These are phyloP conservation scores for Sclerodermus sp. DNA, from an alignment of 2,888 invertebrate species.

Conservation along the genomic window DNA sequence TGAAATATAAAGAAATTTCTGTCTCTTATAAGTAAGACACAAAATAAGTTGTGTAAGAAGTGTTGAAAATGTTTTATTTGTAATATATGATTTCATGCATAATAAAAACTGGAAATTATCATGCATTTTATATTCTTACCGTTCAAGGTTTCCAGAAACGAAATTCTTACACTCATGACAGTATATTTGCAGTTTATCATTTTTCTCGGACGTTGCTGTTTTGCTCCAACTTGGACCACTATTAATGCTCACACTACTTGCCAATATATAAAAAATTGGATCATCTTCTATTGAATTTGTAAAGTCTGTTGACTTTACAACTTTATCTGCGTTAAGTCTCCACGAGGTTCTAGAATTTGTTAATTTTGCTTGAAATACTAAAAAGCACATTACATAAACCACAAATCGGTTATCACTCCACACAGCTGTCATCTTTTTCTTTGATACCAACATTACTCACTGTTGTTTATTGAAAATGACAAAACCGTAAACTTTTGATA, in stretches of 20 bases:
- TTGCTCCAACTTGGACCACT: slow-evolving; percentile 52
- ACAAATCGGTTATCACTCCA: slow-evolving; percentile 39
- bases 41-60: too few relatives aligned
- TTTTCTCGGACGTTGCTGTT: slow-evolving; percentile 38
- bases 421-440: slow-evolving; percentile 23
- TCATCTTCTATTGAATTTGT: slow-evolving; percentile 62
- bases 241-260: slow-evolving; percentile 64
- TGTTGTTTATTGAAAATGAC: too few relatives aligned
- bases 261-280: slow-evolving; percentile 74
- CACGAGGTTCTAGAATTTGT: slow-evolving; percentile 85
- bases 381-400: slow-evolving; percentile 48
- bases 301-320: slow-evolving; percentile 65
- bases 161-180: slow-evolving; percentile 49
- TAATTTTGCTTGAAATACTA: slow-evolving; percentile 53
- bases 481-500: too few relatives aligned
- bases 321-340: slow-evolving; percentile 78
- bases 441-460: too few relatives aligned
- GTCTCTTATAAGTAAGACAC: too few relatives aligned
- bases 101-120: not conserved
- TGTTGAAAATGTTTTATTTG: too few relatives aligned
- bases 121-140: not conserved
- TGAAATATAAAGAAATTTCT: too few relatives aligned
- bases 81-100: not conserved
- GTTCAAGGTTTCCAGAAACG: slow-evolving; percentile 25
- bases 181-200: slow-evolving; percentile 46